A percentile compares a stretch with the other conserved stretches of the same genome.
Evolutionary conservation across 2,113 vertebrate genomes (phyloP).

Genomic region (Rhinoderma darwinii): DNA sequence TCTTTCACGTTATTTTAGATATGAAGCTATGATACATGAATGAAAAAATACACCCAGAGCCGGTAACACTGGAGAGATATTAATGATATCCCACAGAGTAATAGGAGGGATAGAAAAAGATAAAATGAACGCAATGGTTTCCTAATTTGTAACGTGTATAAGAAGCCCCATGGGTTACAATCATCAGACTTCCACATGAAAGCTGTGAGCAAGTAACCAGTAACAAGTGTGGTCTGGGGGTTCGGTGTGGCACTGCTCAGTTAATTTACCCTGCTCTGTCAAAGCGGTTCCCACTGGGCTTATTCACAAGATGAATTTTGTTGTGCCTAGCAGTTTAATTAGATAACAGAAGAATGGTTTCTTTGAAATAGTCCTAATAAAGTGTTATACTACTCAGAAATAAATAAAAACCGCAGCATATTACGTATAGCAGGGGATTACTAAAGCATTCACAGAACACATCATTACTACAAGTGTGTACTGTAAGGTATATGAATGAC

Average conservation of each 20-base stretch:
- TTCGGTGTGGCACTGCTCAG: neutral
- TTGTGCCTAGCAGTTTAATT: constrained; percentile 12
- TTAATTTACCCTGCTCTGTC: neutral
- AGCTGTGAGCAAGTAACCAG: neutral
- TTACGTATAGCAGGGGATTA: neutral
- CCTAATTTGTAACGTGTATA: constrained; percentile 28
- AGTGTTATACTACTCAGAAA: neutral
- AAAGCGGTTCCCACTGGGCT: neutral
- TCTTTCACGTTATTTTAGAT: neutral
- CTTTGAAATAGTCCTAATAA: neutral
- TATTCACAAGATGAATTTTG: constrained; percentile 5
- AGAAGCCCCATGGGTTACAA: neutral
- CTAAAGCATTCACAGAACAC: neutral
- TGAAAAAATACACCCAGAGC: neutral
- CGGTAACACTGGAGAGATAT: neutral
- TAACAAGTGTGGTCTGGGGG: neutral
- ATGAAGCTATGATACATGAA: neutral
- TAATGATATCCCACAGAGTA: constrained; percentile 5
- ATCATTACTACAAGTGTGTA: neutral
- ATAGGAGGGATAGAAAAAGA: neutral
- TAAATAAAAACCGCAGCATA: neutral
- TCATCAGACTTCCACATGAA: neutral
- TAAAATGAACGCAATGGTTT: neutral
- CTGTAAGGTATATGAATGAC: neutral
- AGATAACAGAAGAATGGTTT: constrained; percentile 15